phyloP scores from a whole-genome alignment of 2,888 invertebrate genomes.

The Ophion slaviceki region DNA sequence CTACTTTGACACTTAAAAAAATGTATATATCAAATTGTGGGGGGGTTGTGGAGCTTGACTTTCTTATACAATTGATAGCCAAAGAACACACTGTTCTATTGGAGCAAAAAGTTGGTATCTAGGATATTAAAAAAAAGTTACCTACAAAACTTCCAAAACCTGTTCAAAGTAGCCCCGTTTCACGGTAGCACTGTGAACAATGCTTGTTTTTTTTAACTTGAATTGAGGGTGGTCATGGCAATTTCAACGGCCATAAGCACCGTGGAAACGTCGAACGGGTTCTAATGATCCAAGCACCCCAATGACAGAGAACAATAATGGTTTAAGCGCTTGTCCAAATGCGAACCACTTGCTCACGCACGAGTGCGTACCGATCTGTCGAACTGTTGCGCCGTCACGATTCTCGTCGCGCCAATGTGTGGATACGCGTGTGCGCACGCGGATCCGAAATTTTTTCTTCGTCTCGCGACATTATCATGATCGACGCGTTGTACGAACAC shows the following conservation, averaged over 20 bases:
- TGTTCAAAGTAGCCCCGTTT: too few relatives aligned
- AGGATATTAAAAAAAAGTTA: too few relatives aligned
- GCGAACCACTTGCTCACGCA: slow-evolving; percentile 65
- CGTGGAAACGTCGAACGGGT: slow-evolving; percentile 76
- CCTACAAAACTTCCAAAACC: too few relatives aligned
- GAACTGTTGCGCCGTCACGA: slow-evolving; percentile 64
- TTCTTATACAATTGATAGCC: too few relatives aligned
- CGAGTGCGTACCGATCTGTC: slow-evolving; percentile 64
- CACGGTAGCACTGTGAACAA: too few relatives aligned
- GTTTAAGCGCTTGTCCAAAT: slow-evolving; percentile 60
- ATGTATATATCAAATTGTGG: too few relatives aligned
- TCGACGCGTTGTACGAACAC: not conserved
- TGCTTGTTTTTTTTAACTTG: too few relatives aligned
- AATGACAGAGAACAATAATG: slow-evolving; percentile 43
- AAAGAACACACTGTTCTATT: too few relatives aligned
- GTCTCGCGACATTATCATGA: not conserved
- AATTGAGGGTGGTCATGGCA: too few relatives aligned
- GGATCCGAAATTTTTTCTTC: not conserved
- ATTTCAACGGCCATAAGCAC: slow-evolving; percentile 71
- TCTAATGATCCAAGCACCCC: slow-evolving; percentile 58
- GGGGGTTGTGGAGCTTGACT: too few relatives aligned
- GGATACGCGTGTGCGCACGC: not conserved
- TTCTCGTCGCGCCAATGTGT: slow-evolving; percentile 33
- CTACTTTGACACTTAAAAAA: too few relatives aligned
- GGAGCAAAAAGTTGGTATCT: too few relatives aligned